Evolutionary conservation across 1,140 invertebrate genomes (phyloP).

Genomic region (Liolophura sinensis): DNA sequence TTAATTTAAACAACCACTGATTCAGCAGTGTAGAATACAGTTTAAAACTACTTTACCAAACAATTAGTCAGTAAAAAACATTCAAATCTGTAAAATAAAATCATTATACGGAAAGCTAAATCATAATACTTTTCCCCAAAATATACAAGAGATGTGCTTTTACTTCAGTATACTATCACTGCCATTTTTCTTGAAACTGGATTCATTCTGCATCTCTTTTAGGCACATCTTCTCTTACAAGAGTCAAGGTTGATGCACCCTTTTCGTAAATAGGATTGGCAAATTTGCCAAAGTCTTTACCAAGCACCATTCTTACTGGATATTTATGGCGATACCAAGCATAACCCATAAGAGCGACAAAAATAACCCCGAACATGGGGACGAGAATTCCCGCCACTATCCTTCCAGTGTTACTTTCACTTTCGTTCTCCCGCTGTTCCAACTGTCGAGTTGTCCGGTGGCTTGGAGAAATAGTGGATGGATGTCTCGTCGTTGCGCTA

Average conservation of each 20-base stretch:
- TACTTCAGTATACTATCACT: conserved; percentile 1
- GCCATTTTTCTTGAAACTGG: conserved; percentile 8
- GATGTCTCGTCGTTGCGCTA: too few relatives aligned
- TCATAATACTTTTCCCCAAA: not conserved
- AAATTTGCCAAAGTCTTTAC: conserved; percentile 55
- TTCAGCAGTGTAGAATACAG: too few relatives aligned
- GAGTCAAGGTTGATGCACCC: conserved; percentile 14
- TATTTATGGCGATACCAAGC: conserved; percentile 48
- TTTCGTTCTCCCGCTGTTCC: too few relatives aligned
- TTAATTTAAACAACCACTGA: too few relatives aligned
- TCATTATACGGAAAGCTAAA: conserved; percentile 14
- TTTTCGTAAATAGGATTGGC: conserved; percentile 53
- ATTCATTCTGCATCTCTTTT: not conserved
- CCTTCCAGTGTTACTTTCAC: too few relatives aligned
- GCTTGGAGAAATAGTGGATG: too few relatives aligned
- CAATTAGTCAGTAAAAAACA: too few relatives aligned
- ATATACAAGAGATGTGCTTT: conserved; percentile 1
- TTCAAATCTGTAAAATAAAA: not conserved
- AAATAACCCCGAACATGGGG: conserved; percentile 1
- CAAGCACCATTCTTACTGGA: conserved; percentile 53
- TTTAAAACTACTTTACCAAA: too few relatives aligned
- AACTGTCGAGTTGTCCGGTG: too few relatives aligned
- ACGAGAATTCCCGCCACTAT: too few relatives aligned
- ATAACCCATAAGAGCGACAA: conserved; percentile 19
- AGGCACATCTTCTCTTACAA: conserved; percentile 23